Percentiles rank a stretch among this genome's conserved stretches.
phyloP scores from a whole-genome alignment of 2,113 vertebrate genomes.

The Physeter macrocephalus region DNA sequence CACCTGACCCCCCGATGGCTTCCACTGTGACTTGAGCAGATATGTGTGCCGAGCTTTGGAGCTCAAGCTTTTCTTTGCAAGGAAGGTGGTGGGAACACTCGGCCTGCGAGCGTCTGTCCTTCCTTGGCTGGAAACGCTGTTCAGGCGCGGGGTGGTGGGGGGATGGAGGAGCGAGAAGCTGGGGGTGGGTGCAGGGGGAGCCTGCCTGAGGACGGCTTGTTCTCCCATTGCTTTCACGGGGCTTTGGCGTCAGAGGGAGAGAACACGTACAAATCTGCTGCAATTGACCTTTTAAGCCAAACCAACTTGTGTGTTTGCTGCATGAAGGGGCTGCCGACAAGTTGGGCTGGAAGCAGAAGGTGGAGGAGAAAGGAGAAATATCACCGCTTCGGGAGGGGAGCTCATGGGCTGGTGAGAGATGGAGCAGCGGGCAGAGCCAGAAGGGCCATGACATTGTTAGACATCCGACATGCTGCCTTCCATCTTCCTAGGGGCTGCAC shows the following conservation, averaged over 20 bases:
- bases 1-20: not conserved
- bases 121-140: conserved; percentile 31
- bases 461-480: conserved; percentile 17
- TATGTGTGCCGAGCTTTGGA: not conserved
- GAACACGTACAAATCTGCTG: conserved; percentile 67
- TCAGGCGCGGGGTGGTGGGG: not conserved
- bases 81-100: not conserved
- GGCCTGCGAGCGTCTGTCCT: not conserved
- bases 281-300: conserved; percentile 81
- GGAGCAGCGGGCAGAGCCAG: not conserved
- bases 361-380: conserved; percentile 73
- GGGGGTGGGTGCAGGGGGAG: not conserved
- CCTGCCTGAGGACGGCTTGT: not conserved
- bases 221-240: conserved; percentile 38
- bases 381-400: conserved; percentile 52
- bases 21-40: not conserved
- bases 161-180: not conserved
- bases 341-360: conserved; percentile 72
- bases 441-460: conserved; percentile 50
- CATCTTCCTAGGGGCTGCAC: not conserved
- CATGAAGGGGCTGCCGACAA: conserved; percentile 74
- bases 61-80: not conserved
- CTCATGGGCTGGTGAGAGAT: conserved; percentile 40
- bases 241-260: conserved; percentile 60
- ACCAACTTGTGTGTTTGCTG: conserved; percentile 67